These are phyloP conservation scores for Vultur gryphus DNA, from an alignment of 2,797 vertebrate species.

Conservation along the genomic window DNA sequence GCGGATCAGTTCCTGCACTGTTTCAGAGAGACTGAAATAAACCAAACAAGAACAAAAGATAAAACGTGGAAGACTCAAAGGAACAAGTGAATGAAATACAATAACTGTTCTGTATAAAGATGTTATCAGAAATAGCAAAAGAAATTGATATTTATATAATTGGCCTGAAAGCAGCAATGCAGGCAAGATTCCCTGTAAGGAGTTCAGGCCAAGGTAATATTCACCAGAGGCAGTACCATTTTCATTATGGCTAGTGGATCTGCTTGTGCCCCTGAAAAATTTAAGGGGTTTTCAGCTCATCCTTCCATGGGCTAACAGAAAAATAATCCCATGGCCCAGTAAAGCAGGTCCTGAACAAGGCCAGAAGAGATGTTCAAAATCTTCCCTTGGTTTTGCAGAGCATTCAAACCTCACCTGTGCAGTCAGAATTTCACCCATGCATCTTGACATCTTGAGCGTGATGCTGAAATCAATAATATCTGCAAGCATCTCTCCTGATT, in stretches of 20 bases:
- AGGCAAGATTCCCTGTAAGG: neutral
- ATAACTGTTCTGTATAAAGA: neutral
- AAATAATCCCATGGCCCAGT: neutral
- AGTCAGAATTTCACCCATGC: neutral
- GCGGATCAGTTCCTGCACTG: neutral
- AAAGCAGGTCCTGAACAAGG: neutral
- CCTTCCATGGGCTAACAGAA: neutral
- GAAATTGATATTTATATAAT: neutral
- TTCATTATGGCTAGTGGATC: neutral
- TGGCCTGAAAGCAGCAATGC: neutral
- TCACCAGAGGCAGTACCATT: rapidly evolving
- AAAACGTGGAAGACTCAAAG: neutral
- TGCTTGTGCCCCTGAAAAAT: neutral
- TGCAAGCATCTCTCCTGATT: neutral
- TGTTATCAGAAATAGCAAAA: neutral
- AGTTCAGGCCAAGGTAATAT: neutral
- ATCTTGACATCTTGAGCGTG: neutral
- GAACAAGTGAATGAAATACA: neutral
- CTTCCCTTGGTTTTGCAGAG: neutral
- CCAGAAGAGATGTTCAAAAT: neutral
- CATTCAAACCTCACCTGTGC: neutral
- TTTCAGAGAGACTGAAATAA: neutral
- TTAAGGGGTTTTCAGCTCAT: neutral
- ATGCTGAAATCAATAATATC: neutral
- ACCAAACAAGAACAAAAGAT: neutral